Conservation (phyloP, 2,888 invertebrate species). For the Drosophila sordidapex region DNA sequence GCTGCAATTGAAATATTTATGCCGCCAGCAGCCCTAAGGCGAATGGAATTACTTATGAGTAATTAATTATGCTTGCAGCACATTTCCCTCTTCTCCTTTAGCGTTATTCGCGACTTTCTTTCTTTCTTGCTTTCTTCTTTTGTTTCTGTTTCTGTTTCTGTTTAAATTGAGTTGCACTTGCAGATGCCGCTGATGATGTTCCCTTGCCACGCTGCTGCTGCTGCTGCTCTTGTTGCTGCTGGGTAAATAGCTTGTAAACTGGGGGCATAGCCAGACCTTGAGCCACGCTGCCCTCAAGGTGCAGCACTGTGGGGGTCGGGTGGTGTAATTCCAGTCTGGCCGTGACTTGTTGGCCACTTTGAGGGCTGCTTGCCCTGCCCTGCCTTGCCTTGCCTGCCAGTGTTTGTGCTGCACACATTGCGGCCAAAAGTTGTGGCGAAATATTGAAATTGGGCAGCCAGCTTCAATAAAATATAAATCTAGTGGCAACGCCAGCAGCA, state of each 20-base stretch:
- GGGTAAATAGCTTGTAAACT: conserved; percentile 38
- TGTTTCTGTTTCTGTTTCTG: conserved; percentile 1
- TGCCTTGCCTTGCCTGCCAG: conserved; percentile 8
- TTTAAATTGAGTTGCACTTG: conserved; percentile 54
- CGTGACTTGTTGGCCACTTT: conserved; percentile 55
- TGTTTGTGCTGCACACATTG: conserved; percentile 48
- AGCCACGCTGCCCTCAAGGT: conserved; percentile 8
- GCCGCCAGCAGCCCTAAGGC: conserved; percentile 53
- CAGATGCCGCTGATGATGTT: conserved; percentile 34
- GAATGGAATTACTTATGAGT: conserved; percentile 73
- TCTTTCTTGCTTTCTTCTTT: not conserved
- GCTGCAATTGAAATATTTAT: conserved; percentile 70
- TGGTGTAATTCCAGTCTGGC: conserved; percentile 18
- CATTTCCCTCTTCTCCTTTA: conserved; percentile 19
- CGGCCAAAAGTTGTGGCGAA: conserved; percentile 22
- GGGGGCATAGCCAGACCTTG: conserved; percentile 47
- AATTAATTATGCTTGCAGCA: conserved; percentile 75
- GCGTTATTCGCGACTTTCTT: conserved; percentile 15
- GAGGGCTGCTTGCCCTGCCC: conserved; percentile 23
- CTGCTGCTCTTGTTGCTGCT: conserved; percentile 3
- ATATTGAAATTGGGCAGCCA: conserved; percentile 47
- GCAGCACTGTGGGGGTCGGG: not conserved
- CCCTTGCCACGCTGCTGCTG: not conserved
- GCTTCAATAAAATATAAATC: conserved; percentile 28
- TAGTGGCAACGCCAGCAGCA: conserved; percentile 26